Evolutionary conservation across 2,888 invertebrate species (phyloP).

Genomic region (Liodrosophila aerea): DNA sequence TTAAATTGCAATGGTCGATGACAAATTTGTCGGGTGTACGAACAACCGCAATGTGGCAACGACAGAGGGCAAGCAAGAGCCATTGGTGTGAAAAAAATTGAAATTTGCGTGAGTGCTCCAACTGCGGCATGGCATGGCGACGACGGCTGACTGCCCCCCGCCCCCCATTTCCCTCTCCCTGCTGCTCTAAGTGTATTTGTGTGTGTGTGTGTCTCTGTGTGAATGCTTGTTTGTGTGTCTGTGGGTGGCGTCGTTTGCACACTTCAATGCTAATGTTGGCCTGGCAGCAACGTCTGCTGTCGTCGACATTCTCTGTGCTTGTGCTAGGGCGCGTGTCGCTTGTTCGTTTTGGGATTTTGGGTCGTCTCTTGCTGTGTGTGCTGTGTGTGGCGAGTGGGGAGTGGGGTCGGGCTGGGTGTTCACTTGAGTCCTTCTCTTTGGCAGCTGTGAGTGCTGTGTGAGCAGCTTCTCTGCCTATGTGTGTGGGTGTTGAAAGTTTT

Average conservation of each 20-base stretch:
- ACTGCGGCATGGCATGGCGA: slow-evolving; percentile 58
- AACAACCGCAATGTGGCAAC: slow-evolving; percentile 69
- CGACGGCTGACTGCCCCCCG: slow-evolving; percentile 55
- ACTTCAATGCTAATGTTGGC: slow-evolving; percentile 79
- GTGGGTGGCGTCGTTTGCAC: slow-evolving; percentile 73
- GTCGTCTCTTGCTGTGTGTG: slow-evolving; percentile 51
- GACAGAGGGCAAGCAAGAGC: slow-evolving; percentile 74
- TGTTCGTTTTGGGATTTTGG: slow-evolving; percentile 71
- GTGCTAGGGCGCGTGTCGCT: slow-evolving; percentile 69
- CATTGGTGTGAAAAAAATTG: slow-evolving; percentile 81
- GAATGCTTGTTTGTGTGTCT: slow-evolving; percentile 43
- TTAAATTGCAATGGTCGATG: slow-evolving; percentile 16
- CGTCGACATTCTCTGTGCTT: slow-evolving; percentile 68
- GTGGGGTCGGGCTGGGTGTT: slow-evolving; percentile 1
- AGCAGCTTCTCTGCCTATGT: slow-evolving; percentile 35
- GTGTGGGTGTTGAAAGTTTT: slow-evolving; percentile 49
- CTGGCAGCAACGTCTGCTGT: slow-evolving; percentile 75
- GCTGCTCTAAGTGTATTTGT: slow-evolving; percentile 18
- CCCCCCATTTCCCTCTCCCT: slow-evolving; percentile 36
- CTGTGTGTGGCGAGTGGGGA: slow-evolving; percentile 3
- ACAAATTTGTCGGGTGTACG: slow-evolving; percentile 56
- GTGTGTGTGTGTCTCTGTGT: slow-evolving; percentile 17
- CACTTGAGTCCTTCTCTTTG: slow-evolving; percentile 13
- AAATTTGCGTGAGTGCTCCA: slow-evolving; percentile 77
- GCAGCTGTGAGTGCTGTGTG: slow-evolving; percentile 16